phyloP scores from a whole-genome alignment of 2,797 vertebrate genomes.

The Smutsia gigantea region DNA sequence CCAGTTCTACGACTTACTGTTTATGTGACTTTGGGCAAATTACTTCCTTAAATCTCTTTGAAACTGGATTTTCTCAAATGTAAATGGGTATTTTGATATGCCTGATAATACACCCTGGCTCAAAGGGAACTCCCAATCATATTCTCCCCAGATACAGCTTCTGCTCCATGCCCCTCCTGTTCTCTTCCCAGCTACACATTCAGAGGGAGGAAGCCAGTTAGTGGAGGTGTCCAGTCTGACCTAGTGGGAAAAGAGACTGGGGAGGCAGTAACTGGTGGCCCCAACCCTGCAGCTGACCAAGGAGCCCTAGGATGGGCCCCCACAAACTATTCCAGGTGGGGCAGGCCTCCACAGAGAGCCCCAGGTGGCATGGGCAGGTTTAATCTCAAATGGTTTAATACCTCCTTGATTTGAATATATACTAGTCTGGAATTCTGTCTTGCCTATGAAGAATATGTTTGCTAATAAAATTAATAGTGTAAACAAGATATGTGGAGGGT shows the following conservation, averaged over 20 bases:
- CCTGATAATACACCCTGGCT: background rate
- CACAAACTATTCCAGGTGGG: background rate
- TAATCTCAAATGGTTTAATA: background rate
- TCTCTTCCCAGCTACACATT: background rate
- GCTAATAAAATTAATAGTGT: slow-evolving; percentile 73
- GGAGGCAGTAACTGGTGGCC: background rate
- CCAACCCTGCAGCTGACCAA: background rate
- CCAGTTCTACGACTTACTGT: background rate
- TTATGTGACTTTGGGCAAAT: background rate
- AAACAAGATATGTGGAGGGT: slow-evolving; percentile 70
- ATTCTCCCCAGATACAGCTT: background rate
- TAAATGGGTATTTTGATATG: background rate
- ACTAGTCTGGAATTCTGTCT: slow-evolving; percentile 18
- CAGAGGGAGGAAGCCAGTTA: background rate
- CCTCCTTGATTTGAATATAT: background rate
- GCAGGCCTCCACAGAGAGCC: background rate
- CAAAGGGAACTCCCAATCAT: background rate
- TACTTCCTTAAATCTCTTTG: background rate
- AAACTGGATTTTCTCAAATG: background rate
- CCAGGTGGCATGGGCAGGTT: background rate
- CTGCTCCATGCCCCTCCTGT: background rate
- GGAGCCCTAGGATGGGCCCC: background rate
- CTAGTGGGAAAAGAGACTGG: background rate
- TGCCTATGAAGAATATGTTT: slow-evolving; percentile 65
- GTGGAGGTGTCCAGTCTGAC: background rate